Percentiles rank a stretch among this genome's conserved stretches.
phyloP scores from a whole-genome alignment of 2,888 invertebrate species.

The Scaptodrosophila latifasciaeformis region DNA sequence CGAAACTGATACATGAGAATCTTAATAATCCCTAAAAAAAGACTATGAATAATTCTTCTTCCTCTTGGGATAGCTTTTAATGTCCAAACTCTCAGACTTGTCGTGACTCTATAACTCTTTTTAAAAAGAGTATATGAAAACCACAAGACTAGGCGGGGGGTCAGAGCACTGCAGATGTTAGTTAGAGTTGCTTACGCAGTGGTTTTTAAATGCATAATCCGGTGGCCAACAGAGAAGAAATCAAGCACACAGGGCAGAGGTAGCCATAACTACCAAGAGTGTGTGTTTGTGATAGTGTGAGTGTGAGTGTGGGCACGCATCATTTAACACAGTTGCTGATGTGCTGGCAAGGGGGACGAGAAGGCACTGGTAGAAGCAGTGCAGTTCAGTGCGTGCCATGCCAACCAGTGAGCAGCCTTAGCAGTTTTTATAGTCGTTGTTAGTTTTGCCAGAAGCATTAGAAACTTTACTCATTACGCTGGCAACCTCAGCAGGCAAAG shows the following conservation, averaged over 20 bases:
- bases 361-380: constrained; percentile 7
- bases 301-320: constrained; percentile 34
- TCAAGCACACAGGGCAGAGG: neutral
- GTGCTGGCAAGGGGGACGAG: constrained; percentile 5
- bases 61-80: too few species aligned
- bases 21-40: constrained; percentile 13
- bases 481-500: constrained; percentile 54
- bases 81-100: too few species aligned
- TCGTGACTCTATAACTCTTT: too few species aligned
- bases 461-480: constrained; percentile 68
- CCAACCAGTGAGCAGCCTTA: constrained; percentile 17
- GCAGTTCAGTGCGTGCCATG: constrained; percentile 25
- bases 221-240: too few species aligned
- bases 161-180: too few species aligned
- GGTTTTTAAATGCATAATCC: constrained; percentile 61
- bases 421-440: neutral
- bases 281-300: constrained; percentile 13
- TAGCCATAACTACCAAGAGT: constrained; percentile 6
- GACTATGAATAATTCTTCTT: too few species aligned
- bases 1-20: neutral
- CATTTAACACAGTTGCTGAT: constrained; percentile 46
- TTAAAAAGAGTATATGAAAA: too few species aligned
- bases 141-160: constrained; percentile 11
- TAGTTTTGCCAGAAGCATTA: constrained; percentile 51
- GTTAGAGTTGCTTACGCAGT: constrained; percentile 61